phyloP scores from a whole-genome alignment of 2,113 vertebrate species.

The Oophaga pumilio region DNA sequence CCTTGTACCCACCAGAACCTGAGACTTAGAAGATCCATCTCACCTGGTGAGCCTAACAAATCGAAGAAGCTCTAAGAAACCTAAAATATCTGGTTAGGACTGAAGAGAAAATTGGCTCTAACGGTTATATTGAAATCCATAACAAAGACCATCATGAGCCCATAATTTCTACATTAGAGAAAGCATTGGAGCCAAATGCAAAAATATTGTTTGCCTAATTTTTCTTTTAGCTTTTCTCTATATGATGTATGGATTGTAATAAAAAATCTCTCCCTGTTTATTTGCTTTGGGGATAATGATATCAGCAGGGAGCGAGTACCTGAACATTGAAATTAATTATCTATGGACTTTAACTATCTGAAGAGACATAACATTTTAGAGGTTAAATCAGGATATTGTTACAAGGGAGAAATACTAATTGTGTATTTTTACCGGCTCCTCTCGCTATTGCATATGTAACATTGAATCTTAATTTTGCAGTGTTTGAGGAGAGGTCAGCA shows the following conservation, averaged over 20 bases:
- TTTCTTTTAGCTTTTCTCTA: background rate
- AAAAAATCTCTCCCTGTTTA: background rate
- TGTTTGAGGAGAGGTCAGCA: conserved; percentile 32
- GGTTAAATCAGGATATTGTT: background rate
- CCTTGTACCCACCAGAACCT: no score
- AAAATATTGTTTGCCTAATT: background rate
- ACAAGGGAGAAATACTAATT: background rate
- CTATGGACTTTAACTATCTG: background rate
- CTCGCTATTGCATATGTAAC: background rate
- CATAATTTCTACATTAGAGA: background rate
- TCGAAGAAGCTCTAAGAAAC: background rate
- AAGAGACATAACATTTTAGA: background rate
- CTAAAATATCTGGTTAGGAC: background rate
- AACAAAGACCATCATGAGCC: no score
- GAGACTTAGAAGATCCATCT: no score
- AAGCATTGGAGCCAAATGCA: background rate
- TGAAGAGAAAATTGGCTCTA: background rate
- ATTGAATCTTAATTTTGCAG: background rate
- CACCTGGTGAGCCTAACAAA: no score
- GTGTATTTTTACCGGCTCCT: background rate
- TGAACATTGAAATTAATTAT: background rate
- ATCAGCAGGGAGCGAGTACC: background rate
- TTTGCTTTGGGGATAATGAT: background rate
- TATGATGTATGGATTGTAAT: background rate
- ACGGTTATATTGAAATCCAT: background rate